Base-by-base conservation (phyloP, 2,113 vertebrate species). In the Siniperca knerii region DNA sequence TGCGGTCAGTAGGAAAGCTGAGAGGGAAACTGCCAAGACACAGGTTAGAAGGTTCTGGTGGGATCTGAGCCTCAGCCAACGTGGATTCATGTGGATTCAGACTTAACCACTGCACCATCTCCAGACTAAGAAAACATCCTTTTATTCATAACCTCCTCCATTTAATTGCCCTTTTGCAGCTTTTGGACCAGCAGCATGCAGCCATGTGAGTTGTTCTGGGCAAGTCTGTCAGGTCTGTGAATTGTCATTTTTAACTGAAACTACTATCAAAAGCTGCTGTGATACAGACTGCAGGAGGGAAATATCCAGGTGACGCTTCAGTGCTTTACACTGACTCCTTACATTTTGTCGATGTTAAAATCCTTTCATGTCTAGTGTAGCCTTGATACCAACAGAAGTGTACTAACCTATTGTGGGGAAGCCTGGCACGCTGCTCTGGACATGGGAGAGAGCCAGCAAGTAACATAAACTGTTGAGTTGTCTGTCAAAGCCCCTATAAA, bases 91-190 rank as follows among this genome's bases (percentile, higher is more conserved):
- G 73, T 77, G 89, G 76, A 83, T 88, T 83, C 55, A 71, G 74
- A 68, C 76, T 55, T 52, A 64, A 90, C 69, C 76, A 46, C 83
- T 55, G 10, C 37, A 75, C 72, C 64, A 77, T 87, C 79, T 87
- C 83, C 81, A 88, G 83, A 57, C 89, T 84, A 82, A 82, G 88
- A 89, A 92, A 89, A 89, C 87, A 88, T 89, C 82, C 76, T 62
- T 90, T 87, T 86, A 83, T 86, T 84, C 69, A 78, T 80, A 66
- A 81, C 54, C n/a, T 68, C 62, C 75, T 70, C 33, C 8, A 35
- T 79, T 86, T 74, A 29, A 64, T 76, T 78, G 5, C 75, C 33
- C 68, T 70, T 46, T 64, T 60, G 35, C 25, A 72, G 23, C 9
- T 20, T 74, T 84, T 69, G 65, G 60, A 72, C 35, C 18, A 25